These are phyloP conservation scores for Thryonomys swinderianus DNA, from an alignment of 2,113 vertebrate genomes.

Conservation along the genomic window DNA sequence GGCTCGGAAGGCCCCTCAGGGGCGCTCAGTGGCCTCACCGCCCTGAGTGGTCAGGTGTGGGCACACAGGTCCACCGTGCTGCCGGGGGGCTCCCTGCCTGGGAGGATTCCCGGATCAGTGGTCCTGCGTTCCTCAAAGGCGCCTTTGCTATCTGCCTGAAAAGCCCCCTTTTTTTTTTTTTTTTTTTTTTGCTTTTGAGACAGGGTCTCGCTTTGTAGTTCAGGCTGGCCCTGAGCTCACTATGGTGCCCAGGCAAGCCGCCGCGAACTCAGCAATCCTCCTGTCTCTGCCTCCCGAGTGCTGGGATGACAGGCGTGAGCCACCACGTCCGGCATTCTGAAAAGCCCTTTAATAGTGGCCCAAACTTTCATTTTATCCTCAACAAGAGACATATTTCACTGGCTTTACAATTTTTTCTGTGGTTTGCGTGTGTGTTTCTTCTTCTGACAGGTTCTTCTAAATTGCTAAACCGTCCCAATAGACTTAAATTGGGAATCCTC, in stretches of 20 bases:
- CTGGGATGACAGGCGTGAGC: too few relatives aligned
- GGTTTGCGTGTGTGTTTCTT: not conserved
- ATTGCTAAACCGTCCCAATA: not conserved
- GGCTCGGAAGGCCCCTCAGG: not conserved
- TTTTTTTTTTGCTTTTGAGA: too few relatives aligned
- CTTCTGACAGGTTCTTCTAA: not conserved
- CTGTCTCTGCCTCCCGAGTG: too few relatives aligned
- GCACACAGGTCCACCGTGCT: too few relatives aligned
- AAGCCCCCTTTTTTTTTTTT: not conserved
- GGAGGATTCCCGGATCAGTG: not conserved
- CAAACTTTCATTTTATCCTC: not conserved
- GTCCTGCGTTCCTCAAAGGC: not conserved
- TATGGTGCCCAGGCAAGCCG: too few relatives aligned
- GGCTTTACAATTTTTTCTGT: not conserved
- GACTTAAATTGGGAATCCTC: not conserved
- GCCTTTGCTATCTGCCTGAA: not conserved
- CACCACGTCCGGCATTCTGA: too few relatives aligned
- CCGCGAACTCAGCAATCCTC: too few relatives aligned
- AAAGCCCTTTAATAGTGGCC: not conserved
- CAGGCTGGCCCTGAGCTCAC: too few relatives aligned
- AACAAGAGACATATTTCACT: not conserved
- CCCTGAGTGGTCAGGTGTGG: too few relatives aligned
- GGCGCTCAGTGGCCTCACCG: too few relatives aligned
- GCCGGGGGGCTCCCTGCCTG: not conserved
- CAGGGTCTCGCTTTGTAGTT: too few relatives aligned